These are phyloP conservation scores for Gulo gulo DNA, from an alignment of 2,113 vertebrate genomes.

Conservation along the genomic window DNA sequence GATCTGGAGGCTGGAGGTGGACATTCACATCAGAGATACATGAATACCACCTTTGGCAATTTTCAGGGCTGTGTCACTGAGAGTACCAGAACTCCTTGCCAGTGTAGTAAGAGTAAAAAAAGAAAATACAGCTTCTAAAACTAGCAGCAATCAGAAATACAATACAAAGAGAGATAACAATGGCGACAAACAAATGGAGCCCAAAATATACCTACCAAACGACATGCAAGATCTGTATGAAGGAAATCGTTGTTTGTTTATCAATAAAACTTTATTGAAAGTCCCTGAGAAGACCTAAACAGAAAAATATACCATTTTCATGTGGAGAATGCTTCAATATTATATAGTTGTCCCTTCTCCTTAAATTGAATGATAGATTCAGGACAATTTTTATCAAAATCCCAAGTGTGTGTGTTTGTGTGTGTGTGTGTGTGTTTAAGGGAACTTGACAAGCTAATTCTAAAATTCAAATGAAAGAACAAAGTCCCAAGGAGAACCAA, in stretches of 20 bases:
- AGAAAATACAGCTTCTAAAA: neutral
- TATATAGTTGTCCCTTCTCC: neutral
- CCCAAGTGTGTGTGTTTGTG: no score
- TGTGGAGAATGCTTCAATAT: neutral
- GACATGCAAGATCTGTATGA: neutral
- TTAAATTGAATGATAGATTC: neutral
- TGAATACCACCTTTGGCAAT: neutral
- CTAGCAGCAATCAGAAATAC: neutral
- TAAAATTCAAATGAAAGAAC: slow-evolving; percentile 26
- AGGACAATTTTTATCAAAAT: neutral
- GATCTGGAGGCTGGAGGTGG: neutral
- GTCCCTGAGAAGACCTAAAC: neutral
- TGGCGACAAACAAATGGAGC: neutral
- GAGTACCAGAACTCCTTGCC: neutral
- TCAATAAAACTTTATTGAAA: slow-evolving; percentile 13
- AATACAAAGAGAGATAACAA: neutral
- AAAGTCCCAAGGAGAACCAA: neutral
- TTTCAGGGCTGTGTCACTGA: neutral
- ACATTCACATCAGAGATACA: neutral
- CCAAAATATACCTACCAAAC: neutral
- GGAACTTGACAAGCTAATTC: neutral
- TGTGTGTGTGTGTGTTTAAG: no score
- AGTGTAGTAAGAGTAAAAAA: neutral
- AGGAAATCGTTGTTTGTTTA: neutral
- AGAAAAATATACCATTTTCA: neutral